A percentile compares a stretch with the other conserved stretches of the same genome.
These are phyloP conservation scores for Passer domesticus DNA, from an alignment of 2,113 vertebrate genomes.

Conservation along the genomic window DNA sequence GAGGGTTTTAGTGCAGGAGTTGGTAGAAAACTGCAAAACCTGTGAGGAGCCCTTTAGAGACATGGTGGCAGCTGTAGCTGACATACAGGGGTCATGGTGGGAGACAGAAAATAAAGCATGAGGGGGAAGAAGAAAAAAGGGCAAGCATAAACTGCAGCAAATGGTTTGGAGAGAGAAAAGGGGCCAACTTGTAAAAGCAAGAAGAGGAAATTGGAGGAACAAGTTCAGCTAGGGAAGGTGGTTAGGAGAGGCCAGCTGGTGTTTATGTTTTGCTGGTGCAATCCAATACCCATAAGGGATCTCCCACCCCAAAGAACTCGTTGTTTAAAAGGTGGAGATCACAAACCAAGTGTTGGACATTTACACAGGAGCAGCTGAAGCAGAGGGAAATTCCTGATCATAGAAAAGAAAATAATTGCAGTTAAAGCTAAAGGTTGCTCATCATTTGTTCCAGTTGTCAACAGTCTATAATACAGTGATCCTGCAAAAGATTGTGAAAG, in stretches of 20 bases:
- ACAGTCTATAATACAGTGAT: not conserved
- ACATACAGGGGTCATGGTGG: not conserved
- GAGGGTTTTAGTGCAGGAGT: not conserved
- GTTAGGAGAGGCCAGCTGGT: not conserved
- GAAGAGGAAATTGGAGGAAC: not conserved
- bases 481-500: not conserved
- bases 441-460: not conserved
- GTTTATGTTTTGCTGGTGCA: not conserved
- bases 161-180: not conserved
- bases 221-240: not conserved
- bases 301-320: not conserved
- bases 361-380: not conserved
- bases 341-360: not conserved
- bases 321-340: not conserved
- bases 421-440: not conserved
- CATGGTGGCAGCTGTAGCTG: not conserved
- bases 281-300: not conserved
- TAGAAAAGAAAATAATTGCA: not conserved
- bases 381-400: not conserved
- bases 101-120: not conserved
- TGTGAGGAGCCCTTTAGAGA: not conserved
- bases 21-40: not conserved
- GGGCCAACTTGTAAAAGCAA: not conserved
- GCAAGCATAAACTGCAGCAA: not conserved
- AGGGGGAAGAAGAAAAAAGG: not conserved